These are phyloP conservation scores for Saccostrea cuccullata DNA, from an alignment of 1,140 invertebrate genomes.

Conservation along the genomic window DNA sequence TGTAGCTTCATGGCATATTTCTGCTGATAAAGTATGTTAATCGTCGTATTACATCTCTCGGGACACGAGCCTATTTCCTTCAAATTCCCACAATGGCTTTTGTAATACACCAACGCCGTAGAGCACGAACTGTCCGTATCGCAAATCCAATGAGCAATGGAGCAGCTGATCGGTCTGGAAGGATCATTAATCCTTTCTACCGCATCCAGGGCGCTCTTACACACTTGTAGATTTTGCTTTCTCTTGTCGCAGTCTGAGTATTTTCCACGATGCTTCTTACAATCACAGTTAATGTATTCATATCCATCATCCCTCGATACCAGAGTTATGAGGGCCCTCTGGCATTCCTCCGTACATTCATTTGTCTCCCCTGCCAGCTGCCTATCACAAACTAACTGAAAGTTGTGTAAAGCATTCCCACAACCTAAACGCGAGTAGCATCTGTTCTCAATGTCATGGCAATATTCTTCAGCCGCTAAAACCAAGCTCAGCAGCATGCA, in stretches of 20 bases:
- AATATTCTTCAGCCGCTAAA: conserved; percentile 6
- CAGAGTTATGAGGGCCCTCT: conserved; percentile 69
- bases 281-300: conserved; percentile 73
- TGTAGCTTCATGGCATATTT: conserved; percentile 68
- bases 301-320: conserved; percentile 68
- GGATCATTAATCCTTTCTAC: conserved; percentile 61
- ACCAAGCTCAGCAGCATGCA: not conserved
- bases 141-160: conserved; percentile 70
- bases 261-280: conserved; percentile 58
- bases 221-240: conserved; percentile 66
- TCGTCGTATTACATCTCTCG: conserved; percentile 69
- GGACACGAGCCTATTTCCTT: conserved; percentile 63
- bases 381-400: conserved; percentile 61
- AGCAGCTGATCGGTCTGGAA: conserved; percentile 62
- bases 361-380: conserved; percentile 50
- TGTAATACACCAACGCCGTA: conserved; percentile 69
- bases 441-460: conserved; percentile 26
- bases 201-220: conserved; percentile 61
- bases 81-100: conserved; percentile 62
- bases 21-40: conserved; percentile 71
- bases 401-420: conserved; percentile 68
- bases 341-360: conserved; percentile 65
- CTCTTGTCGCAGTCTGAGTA: conserved; percentile 63
- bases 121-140: conserved; percentile 73
- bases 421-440: conserved; percentile 64